Conservation (phyloP, 2,888 invertebrate genomes). For the Scaptomyza reducta region DNA sequence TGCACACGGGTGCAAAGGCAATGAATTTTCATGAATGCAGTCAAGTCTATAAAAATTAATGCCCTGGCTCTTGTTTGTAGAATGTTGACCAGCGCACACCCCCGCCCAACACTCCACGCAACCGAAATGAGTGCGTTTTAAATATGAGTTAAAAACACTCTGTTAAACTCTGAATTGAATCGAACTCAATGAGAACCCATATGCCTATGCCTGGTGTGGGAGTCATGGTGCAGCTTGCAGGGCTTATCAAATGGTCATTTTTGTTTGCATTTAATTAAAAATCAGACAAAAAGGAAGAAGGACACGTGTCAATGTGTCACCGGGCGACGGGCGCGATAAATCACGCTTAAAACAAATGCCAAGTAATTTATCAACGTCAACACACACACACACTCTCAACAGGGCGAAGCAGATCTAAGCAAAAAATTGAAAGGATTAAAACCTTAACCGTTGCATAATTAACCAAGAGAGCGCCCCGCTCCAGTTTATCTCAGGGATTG, state of each 20-base stretch:
- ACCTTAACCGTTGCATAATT: constrained; percentile 74
- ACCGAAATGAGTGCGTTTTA: constrained; percentile 64
- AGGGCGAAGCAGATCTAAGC: constrained; percentile 30
- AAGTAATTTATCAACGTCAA: constrained; percentile 83
- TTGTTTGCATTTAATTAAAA: constrained; percentile 84
- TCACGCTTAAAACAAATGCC: constrained; percentile 82
- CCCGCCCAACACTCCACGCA: not conserved
- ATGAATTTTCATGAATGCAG: constrained; percentile 78
- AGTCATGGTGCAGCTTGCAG: constrained; percentile 7
- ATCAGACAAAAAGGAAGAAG: constrained; percentile 70
- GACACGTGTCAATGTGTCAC: constrained; percentile 82
- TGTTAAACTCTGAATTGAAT: constrained; percentile 27
- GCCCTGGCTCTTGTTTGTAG: constrained; percentile 66
- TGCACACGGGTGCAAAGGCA: constrained; percentile 50
- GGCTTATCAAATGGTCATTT: constrained; percentile 82
- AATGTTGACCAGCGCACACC: constrained; percentile 28
- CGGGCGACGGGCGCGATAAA: constrained; percentile 75
- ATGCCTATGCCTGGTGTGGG: constrained; percentile 2
- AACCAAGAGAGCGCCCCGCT: constrained; percentile 26
- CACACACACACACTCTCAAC: constrained; percentile 50
- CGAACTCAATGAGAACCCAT: constrained; percentile 8
- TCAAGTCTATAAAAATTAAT: constrained; percentile 80
- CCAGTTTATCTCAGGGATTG: not conserved
- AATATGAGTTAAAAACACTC: constrained; percentile 70
- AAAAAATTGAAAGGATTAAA: constrained; percentile 75